A percentile compares a stretch with the other conserved stretches of the same genome.
Conservation (phyloP, 1,140 invertebrate species). For the Cephus cinctus region DNA sequence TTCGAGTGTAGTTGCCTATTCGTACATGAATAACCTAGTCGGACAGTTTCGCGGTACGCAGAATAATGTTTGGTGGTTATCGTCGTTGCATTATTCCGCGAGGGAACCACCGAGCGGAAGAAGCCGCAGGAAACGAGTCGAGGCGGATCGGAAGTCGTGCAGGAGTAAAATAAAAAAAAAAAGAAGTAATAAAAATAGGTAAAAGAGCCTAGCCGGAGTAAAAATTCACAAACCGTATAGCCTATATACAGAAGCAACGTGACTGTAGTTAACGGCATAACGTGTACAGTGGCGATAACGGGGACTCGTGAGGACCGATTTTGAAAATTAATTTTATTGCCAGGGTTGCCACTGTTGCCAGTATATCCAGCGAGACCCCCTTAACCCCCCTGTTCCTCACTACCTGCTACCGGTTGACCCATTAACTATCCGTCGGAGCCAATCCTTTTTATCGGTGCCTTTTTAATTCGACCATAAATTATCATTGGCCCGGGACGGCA, state of each 20-base stretch:
- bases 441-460: conserved; percentile 25
- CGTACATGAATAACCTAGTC: no score
- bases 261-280: no score
- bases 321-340: conserved; percentile 29
- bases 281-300: not conserved
- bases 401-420: conserved; percentile 8
- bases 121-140: not conserved
- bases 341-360: conserved; percentile 3
- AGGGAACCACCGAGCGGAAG: no score
- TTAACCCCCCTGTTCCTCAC: conserved; percentile 13
- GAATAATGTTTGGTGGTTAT: no score
- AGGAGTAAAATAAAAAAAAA: not conserved
- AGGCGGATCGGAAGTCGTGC: not conserved
- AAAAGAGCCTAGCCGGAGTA: not conserved
- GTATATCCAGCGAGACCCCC: no score
- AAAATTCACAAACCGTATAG: not conserved
- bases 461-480: conserved; percentile 39
- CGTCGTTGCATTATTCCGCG: no score
- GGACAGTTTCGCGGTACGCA: no score
- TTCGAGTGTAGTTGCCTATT: no score
- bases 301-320: conserved; percentile 15
- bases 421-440: conserved; percentile 24
- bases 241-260: no score
- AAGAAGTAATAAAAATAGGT: not conserved
- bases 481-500: conserved; percentile 28